A percentile compares a stretch with the other conserved stretches of the same genome.
These are phyloP conservation scores for Entomyzon cyanotis DNA, from an alignment of 2,113 vertebrate species.

Conservation along the genomic window DNA sequence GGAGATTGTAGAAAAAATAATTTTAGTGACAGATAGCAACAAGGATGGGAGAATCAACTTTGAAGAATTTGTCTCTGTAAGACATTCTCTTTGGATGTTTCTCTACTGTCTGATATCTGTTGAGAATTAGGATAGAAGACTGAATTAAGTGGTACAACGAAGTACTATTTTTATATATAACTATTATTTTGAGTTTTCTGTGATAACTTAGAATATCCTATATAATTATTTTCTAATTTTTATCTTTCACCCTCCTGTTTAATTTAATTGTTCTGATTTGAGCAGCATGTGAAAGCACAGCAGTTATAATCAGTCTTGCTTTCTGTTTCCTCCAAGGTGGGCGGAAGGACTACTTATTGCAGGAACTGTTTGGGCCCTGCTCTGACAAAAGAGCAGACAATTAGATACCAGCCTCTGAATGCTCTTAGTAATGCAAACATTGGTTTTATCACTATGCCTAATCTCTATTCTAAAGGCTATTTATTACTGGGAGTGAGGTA, in stretches of 20 bases:
- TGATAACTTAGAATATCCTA: neutral
- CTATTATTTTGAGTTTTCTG: neutral
- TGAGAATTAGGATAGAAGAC: neutral
- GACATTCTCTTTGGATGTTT: neutral
- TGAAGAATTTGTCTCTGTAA: conserved; percentile 94
- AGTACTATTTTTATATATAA: neutral
- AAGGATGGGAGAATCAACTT: conserved; percentile 96
- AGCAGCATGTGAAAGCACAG: neutral
- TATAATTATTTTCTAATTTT: neutral
- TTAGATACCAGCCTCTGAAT: neutral
- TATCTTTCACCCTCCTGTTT: neutral
- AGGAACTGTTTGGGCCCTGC: neutral
- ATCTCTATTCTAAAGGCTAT: neutral
- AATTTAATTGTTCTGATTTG: neutral
- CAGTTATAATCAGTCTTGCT: neutral
- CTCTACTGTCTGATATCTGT: neutral
- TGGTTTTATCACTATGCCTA: neutral
- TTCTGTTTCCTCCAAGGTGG: neutral
- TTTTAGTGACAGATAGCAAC: conserved; percentile 85
- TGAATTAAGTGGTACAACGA: neutral
- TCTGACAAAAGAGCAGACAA: neutral
- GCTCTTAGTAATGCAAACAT: neutral
- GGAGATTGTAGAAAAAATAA: conserved; percentile 90
- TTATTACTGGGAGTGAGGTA: neutral
- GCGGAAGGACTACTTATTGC: neutral